Conservation (phyloP, 2,797 vertebrate genomes). For the Sebastes nivosus region DNA sequence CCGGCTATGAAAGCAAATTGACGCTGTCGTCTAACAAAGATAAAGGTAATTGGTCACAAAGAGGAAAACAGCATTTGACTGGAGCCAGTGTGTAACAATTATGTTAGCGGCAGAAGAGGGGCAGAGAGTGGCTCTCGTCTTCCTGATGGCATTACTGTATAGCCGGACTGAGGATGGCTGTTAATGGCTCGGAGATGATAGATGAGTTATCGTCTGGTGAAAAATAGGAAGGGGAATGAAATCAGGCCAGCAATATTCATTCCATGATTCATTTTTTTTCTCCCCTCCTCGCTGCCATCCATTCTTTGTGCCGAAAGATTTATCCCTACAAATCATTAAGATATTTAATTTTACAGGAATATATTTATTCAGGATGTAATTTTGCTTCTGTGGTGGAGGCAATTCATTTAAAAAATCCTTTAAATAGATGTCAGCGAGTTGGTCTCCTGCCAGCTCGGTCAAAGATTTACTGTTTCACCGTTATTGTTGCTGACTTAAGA, state of each 20-base stretch:
- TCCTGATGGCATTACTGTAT: conserved; percentile 62
- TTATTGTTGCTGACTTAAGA: conserved; percentile 60
- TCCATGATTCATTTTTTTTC: conserved; percentile 30
- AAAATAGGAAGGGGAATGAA: conserved; percentile 57
- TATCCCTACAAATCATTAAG: conserved; percentile 56
- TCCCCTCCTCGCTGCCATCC: neutral
- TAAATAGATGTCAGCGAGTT: conserved; percentile 47
- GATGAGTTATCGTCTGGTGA: conserved; percentile 65
- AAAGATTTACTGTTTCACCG: conserved; percentile 58
- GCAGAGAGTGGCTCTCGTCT: conserved; percentile 50
- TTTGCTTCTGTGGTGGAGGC: conserved; percentile 44
- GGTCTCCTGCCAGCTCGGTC: conserved; percentile 44
- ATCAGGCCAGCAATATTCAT: conserved; percentile 52
- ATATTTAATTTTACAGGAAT: conserved; percentile 55
- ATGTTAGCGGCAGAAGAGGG: conserved; percentile 48
- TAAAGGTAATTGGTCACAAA: conserved; percentile 67
- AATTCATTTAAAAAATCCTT: conserved; percentile 61
- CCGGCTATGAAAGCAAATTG: conserved; percentile 55
- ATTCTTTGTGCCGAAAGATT: conserved; percentile 36
- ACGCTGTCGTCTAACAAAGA: conserved; percentile 58
- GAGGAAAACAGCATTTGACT: conserved; percentile 65
- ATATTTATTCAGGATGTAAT: conserved; percentile 56
- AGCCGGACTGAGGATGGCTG: conserved; percentile 60
- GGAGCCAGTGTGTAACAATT: conserved; percentile 66
- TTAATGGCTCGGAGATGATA: conserved; percentile 76